Evolutionary conservation across 2,113 vertebrate genomes (phyloP).

Genomic region (Caloenas nicobarica): DNA sequence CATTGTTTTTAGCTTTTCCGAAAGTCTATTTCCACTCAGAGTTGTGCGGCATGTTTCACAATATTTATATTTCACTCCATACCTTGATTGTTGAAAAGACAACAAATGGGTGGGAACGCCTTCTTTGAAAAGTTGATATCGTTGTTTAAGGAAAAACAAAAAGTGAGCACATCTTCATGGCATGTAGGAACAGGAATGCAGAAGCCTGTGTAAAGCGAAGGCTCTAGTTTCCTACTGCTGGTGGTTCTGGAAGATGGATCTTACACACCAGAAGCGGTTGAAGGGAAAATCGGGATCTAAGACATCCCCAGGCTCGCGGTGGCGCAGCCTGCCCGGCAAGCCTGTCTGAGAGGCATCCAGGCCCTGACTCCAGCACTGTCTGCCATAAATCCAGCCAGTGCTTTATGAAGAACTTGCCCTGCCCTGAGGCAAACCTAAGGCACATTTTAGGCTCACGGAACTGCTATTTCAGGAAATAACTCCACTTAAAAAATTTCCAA

Average conservation of each 20-base stretch:
- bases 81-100: not conserved
- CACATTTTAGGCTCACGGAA: not conserved
- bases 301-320: not conserved
- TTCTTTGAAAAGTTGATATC: not conserved
- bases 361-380: not conserved
- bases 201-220: not conserved
- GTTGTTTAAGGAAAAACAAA: not conserved
- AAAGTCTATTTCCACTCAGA: not conserved
- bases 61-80: not conserved
- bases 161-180: not conserved
- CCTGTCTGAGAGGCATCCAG: not conserved
- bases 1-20: not conserved
- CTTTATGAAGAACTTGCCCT: not conserved
- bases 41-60: not conserved
- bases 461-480: not conserved
- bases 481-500: not conserved
- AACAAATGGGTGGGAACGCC: not conserved
- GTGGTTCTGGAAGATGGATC: not conserved
- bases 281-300: not conserved
- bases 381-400: not conserved
- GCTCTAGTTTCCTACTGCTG: not conserved
- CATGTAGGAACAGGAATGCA: not conserved
- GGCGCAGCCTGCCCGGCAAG: not conserved
- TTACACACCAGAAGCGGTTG: not conserved
- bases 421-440: not conserved